Conservation (phyloP, 37 sponge, comb jelly and placozoan species). For the Theonella swinhoei region DNA sequence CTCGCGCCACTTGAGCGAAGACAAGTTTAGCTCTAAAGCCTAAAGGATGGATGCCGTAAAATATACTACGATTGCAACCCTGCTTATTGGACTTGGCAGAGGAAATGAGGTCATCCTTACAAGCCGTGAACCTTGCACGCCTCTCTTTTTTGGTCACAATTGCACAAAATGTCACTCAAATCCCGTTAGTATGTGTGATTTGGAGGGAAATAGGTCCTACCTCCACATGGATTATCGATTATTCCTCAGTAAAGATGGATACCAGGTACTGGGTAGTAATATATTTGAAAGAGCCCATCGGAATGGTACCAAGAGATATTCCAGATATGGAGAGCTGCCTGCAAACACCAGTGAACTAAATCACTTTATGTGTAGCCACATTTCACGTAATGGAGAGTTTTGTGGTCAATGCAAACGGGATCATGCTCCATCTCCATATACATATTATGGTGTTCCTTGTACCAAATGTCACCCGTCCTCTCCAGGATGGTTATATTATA, state of each 20-base stretch:
- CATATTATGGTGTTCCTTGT: neutral
- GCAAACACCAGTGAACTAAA: neutral
- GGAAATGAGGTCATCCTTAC: too few relatives aligned
- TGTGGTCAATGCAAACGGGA: neutral
- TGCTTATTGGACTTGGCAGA: too few relatives aligned
- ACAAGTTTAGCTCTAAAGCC: too few relatives aligned
- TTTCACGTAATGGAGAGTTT: neutral
- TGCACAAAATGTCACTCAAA: too few relatives aligned
- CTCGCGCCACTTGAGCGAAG: too few relatives aligned
- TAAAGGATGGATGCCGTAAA: too few relatives aligned
- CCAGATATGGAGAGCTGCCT: neutral
- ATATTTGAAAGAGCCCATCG: neutral
- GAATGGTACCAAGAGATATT: neutral
- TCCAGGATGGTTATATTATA: neutral
- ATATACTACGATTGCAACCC: too few relatives aligned
- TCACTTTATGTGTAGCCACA: neutral
- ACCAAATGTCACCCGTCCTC: neutral
- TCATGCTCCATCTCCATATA: neutral
- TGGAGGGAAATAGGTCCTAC: neutral
- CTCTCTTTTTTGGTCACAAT: too few relatives aligned
- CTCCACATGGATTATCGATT: neutral
- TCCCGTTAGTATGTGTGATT: too few relatives aligned
- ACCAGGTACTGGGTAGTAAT: neutral
- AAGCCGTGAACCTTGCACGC: too few relatives aligned
- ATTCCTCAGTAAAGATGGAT: neutral